phyloP scores from a whole-genome alignment of 2,113 vertebrate genomes.

The Paradoxurus hermaphroditus region DNA sequence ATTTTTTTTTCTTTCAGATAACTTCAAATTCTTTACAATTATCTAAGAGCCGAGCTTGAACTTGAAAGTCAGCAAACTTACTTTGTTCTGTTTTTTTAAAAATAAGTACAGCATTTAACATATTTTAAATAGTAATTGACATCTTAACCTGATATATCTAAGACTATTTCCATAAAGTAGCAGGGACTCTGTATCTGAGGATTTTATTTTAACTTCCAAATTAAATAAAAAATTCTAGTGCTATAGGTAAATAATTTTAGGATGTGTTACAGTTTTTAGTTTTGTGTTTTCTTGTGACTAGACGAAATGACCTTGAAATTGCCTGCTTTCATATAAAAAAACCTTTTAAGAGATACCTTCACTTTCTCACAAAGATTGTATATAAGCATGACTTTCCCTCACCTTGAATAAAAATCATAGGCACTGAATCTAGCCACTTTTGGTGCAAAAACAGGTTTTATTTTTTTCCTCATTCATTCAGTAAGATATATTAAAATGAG shows the following conservation, averaged over 20 bases:
- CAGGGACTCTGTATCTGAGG: not conserved
- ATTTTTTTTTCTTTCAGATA: slow-evolving; percentile 38
- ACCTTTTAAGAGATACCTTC: slow-evolving; percentile 45
- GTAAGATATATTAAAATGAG: not conserved
- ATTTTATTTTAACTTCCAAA: slow-evolving; percentile 53
- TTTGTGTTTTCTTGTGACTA: slow-evolving; percentile 61
- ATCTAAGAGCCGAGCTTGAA: not conserved
- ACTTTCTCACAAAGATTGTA: slow-evolving; percentile 22
- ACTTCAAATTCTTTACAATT: slow-evolving; percentile 44
- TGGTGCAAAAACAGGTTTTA: not conserved
- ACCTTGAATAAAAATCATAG: slow-evolving; percentile 6
- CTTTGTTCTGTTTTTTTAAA: slow-evolving; percentile 27
- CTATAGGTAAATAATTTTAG: slow-evolving; percentile 49
- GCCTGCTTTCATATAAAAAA: slow-evolving; percentile 23
- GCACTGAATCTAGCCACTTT: not conserved
- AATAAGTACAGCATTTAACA: not conserved
- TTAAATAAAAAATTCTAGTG: slow-evolving; percentile 46
- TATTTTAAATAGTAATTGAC: slow-evolving; percentile 30
- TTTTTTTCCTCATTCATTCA: not conserved
- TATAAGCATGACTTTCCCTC: not conserved
- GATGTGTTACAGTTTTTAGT: slow-evolving; percentile 51
- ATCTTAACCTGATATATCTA: slow-evolving; percentile 38
- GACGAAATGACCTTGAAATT: slow-evolving; percentile 51
- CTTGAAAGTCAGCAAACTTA: not conserved
- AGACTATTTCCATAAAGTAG: not conserved